Evolutionary conservation across 2,888 invertebrate genomes (phyloP), one percentile per base, ranked within the genome.

Genomic region (Drosophila eohydei): DNA sequence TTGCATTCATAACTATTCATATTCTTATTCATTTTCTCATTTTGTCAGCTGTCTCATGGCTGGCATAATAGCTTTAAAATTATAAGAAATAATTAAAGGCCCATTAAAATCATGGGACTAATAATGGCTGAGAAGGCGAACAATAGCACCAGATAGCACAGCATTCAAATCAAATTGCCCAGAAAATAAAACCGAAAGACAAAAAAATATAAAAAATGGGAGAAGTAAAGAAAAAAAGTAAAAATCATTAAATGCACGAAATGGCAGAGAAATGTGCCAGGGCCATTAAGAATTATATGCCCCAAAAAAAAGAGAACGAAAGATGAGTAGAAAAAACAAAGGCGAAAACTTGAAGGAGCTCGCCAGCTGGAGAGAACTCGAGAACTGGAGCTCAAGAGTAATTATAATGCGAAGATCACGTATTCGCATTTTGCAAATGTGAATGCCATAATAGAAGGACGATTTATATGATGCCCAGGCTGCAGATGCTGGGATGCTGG

Each of bases 181-280:
- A 78, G 78, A 74, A 83, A 80, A 85, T 79, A 71, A 79, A 88
- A 74, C 66, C 28, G 55, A 72, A 51, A 55, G 21, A 21, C 21
- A 21, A 21, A 21, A 21, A 21, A 21, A 21, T 21, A 21, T 21
- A 21, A 63, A 60, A 73, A 64, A 43, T 55, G 16, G 41, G 16
- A 55, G 55, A 55, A 55, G 55, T n/a, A 41, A 36, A 5, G 12
- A 58, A 71, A 72, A 83, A 83, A 80, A 86, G 28, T 41, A 46
- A 67, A 55, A 67, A 83, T 84, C 83, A 84, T 84, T 86, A 88
- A 88, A 86, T 84, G 87, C 89, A 84, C 84, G 89, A 88, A 89
- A 88, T 78, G 89, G 74, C 83, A 83, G 76, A 86, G 87, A 84
- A 88, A 87, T 89, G 89, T 88, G 83, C 87, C 89, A 86, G 54